Conservation (phyloP, 2,113 vertebrate genomes). For the Procapra przewalskii region DNA sequence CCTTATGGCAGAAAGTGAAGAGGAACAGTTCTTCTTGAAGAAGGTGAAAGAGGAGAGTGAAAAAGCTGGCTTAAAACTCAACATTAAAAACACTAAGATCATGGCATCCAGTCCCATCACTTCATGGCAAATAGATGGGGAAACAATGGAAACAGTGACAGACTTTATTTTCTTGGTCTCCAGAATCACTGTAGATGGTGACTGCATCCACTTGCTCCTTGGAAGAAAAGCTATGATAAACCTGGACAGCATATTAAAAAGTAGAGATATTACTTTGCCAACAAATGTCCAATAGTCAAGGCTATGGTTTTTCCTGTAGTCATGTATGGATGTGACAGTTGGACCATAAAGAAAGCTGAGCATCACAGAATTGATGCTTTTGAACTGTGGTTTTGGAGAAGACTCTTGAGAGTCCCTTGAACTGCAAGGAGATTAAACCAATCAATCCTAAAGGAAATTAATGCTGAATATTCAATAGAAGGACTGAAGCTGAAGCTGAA, state of each 20-base stretch:
- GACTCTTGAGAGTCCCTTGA: background rate
- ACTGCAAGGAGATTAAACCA: background rate
- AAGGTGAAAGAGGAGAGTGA: background rate
- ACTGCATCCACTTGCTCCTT: background rate
- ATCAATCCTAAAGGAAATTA: background rate
- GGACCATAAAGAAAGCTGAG: background rate
- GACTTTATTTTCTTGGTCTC: background rate
- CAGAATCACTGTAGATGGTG: background rate
- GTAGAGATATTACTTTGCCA: background rate
- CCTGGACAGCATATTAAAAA: background rate
- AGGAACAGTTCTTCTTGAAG: background rate
- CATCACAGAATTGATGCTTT: background rate
- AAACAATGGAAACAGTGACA: background rate
- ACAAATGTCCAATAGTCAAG: background rate
- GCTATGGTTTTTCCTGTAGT: background rate
- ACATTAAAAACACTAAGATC: background rate
- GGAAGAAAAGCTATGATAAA: background rate
- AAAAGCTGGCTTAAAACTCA: background rate
- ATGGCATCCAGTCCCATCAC: background rate
- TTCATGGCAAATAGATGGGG: background rate
- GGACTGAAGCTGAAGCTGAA: background rate
- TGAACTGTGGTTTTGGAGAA: background rate
- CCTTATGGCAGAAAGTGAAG: background rate
- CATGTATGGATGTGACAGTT: background rate
- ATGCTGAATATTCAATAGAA: background rate